phyloP scores from a whole-genome alignment of 2,113 vertebrate genomes.

The Petrocephalus microphthalmus region DNA sequence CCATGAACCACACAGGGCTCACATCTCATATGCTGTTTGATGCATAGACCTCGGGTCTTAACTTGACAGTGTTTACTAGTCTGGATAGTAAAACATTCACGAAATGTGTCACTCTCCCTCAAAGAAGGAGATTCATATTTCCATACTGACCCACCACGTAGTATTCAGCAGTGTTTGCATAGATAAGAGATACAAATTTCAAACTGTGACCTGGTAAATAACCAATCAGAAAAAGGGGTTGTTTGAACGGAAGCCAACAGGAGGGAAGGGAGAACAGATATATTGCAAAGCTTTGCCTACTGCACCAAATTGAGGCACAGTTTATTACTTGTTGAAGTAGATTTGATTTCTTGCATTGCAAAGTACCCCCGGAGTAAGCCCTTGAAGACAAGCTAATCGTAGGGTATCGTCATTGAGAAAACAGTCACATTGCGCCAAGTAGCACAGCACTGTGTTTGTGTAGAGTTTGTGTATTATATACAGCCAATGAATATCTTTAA shows the following conservation, averaged over 20 bases:
- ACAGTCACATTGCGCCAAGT: not conserved
- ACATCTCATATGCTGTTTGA: conserved; percentile 9
- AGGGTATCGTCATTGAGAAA: not conserved
- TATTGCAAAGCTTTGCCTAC: conserved; percentile 10
- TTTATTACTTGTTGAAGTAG: not conserved
- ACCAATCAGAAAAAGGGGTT: not conserved
- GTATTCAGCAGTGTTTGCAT: not conserved
- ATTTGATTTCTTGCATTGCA: conserved; percentile 15
- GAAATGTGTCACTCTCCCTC: conserved; percentile 7
- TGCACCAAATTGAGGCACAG: conserved; percentile 8
- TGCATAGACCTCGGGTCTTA: not conserved
- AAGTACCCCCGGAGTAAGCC: not conserved
- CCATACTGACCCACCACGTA: not conserved
- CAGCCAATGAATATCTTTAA: not conserved
- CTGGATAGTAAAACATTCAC: not conserved
- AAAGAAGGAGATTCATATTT: not conserved
- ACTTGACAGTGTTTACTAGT: conserved; percentile 24
- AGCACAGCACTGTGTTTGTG: not conserved
- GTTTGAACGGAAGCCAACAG: conserved; percentile 6
- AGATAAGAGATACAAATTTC: not conserved
- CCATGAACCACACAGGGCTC: conserved; percentile 26
- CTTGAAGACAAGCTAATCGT: not conserved
- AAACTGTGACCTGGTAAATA: conserved; percentile 8
- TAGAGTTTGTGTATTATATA: not conserved
- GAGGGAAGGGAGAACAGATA: not conserved